Evolutionary conservation across 2,888 invertebrate species (phyloP), one percentile per base, ranked within the genome.

Genomic region (Aromia moschata): DNA sequence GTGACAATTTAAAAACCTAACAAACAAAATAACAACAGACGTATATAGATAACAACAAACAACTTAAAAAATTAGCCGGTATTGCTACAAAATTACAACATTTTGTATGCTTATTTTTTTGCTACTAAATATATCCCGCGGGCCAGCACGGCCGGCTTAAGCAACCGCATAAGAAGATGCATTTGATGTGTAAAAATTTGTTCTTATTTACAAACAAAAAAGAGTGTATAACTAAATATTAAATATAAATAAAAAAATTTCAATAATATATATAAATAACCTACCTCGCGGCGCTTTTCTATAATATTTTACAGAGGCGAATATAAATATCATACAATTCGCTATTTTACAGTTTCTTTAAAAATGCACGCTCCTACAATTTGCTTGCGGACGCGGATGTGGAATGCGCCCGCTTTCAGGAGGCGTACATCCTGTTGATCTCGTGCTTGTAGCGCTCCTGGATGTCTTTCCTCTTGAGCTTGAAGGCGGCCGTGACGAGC

Each of bases 401-500:
- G 9, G n/a, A 12, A 17, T 25, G n/a, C 14, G 30, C 38, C 37
- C 2, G 5, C 15, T 84, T 84, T 93, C 92, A 93, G 86, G 93
- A 93, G 61, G 92, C 91, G 82, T 98, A 98, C 93, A 98, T 94
- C 71, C 92, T 86, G 79, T 92, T 92, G 76, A 98, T 94, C 83
- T 95, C 94, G 70, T 91, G 89, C 82, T 94, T 90, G 85, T 96
- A 98, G 72, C 90, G 87, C 69, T 94, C 93, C 82, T 97, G 94
- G 73, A 98, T 96, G 80, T 94, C 94, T 86, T 95, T 96, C 75
- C 98, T 86, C 82, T 97, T 98, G 79, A 98, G 85, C 84, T 99
- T 99, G 84, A 98, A 95, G 53, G 98, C 98, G 68, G 98, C 98
- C 25, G 98, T 99, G 7, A 98, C 96, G 44, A 98, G 87, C 56